Percentiles rank a stretch among this genome's conserved stretches.
These are phyloP conservation scores for Drosophila borborema DNA, from an alignment of 2,888 invertebrate genomes.

Conservation along the genomic window DNA sequence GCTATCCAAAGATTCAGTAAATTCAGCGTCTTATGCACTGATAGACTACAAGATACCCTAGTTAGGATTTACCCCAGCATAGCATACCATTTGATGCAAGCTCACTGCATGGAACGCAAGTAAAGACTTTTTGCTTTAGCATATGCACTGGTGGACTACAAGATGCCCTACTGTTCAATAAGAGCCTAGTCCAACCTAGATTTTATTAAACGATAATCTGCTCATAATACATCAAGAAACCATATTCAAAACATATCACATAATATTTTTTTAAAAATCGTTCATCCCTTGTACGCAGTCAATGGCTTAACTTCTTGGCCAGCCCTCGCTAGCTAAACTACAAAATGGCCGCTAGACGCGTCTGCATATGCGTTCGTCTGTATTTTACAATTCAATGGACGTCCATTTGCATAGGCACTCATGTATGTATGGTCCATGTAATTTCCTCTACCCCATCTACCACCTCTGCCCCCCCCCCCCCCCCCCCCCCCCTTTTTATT, in stretches of 20 bases:
- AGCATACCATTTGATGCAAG: no score
- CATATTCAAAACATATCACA: no score
- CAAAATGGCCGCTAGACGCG: slow-evolving; percentile 45
- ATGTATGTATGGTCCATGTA: slow-evolving; percentile 53
- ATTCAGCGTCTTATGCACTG: no score
- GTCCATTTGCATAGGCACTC: slow-evolving; percentile 68
- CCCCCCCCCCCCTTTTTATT: not conserved
- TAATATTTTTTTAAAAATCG: not conserved
- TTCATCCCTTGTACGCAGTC: not conserved
- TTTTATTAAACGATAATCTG: no score
- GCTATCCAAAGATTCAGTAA: no score
- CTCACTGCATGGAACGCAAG: no score
- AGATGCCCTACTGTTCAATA: not conserved
- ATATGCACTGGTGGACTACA: not conserved
- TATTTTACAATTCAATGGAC: slow-evolving; percentile 75
- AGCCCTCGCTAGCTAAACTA: slow-evolving; percentile 36
- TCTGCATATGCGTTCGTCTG: slow-evolving; percentile 61
- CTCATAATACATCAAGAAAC: no score
- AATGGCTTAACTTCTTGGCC: not conserved
- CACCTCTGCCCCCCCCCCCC: not conserved
- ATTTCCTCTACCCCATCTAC: slow-evolving; percentile 9
- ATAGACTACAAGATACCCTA: no score
- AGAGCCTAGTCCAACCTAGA: no score
- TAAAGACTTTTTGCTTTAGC: no score
- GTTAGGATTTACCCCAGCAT: no score